phyloP scores from a whole-genome alignment of 92 coral and sea anemone genomes.

The Porites lobata region DNA sequence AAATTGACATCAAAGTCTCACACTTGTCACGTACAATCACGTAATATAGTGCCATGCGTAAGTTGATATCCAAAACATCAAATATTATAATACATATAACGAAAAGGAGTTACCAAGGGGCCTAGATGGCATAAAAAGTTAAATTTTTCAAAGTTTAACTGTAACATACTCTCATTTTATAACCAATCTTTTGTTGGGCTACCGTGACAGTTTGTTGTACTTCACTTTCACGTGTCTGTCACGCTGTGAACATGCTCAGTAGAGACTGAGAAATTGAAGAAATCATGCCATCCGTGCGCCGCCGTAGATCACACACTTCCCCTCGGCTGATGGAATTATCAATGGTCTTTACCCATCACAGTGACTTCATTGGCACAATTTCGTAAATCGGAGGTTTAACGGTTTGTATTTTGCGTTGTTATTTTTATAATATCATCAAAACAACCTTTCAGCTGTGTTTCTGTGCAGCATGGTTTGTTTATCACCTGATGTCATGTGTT shows the following conservation, averaged over 20 bases:
- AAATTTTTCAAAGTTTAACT: no score
- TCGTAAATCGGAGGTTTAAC: conserved; percentile 3
- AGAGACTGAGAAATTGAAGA: neutral
- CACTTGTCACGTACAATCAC: no score
- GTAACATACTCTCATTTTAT: no score
- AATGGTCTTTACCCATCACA: no score
- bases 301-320: neutral
- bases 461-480: neutral
- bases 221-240: conserved; percentile 49
- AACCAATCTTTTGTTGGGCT: neutral
- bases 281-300: neutral
- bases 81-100: no score
- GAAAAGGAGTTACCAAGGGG: no score
- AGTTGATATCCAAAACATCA: no score
- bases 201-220: neutral
- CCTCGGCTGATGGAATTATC: neutral
- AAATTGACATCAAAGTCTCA: no score
- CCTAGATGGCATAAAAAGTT: no score
- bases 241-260: conserved; percentile 60
- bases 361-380: neutral
- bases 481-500: neutral
- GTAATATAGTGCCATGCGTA: no score
- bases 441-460: neutral
- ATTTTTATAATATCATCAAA: neutral
- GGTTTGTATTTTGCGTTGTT: conserved; percentile 4